Evolutionary conservation across 1,140 invertebrate genomes (phyloP).

Genomic region (Drosophila novamexicana): DNA sequence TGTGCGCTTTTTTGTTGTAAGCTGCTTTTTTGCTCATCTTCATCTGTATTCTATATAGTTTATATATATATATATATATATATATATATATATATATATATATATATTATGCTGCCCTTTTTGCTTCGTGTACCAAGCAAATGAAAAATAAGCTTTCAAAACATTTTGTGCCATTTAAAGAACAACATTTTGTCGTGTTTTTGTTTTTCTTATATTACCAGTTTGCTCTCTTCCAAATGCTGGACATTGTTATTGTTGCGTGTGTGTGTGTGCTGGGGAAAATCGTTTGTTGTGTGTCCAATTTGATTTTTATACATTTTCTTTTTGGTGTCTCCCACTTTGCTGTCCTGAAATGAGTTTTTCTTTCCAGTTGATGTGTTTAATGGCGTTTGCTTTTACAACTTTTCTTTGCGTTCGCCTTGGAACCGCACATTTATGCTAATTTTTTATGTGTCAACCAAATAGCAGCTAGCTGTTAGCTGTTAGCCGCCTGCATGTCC

Average conservation of each 20-base stretch:
- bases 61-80: slow-evolving; percentile 7
- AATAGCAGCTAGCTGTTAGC: slow-evolving; percentile 33
- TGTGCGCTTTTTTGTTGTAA: slow-evolving; percentile 45
- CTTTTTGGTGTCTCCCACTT: slow-evolving; percentile 46
- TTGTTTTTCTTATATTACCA: slow-evolving; percentile 79
- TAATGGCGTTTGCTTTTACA: slow-evolving; percentile 81
- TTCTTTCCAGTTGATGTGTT: slow-evolving; percentile 80
- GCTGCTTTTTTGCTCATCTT: slow-evolving; percentile 46
- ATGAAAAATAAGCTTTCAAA: slow-evolving; percentile 81
- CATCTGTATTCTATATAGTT: slow-evolving; percentile 16
- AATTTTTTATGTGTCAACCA: slow-evolving; percentile 68
- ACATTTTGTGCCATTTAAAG: slow-evolving; percentile 82
- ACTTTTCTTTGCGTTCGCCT: slow-evolving; percentile 52
- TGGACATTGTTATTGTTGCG: slow-evolving; percentile 63
- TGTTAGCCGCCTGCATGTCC: neutral
- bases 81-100: slow-evolving; percentile 1
- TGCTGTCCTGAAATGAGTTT: slow-evolving; percentile 71
- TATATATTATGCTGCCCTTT: slow-evolving; percentile 45
- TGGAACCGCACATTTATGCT: slow-evolving; percentile 69
- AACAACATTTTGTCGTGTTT: slow-evolving; percentile 73
- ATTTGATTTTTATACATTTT: slow-evolving; percentile 75
- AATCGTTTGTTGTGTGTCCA: slow-evolving; percentile 65
- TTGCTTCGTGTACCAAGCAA: slow-evolving; percentile 62
- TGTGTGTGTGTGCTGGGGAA: slow-evolving; percentile 28
- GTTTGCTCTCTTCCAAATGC: slow-evolving; percentile 61